Conservation (phyloP, 2,888 invertebrate species). For the Macaria liturata region DNA sequence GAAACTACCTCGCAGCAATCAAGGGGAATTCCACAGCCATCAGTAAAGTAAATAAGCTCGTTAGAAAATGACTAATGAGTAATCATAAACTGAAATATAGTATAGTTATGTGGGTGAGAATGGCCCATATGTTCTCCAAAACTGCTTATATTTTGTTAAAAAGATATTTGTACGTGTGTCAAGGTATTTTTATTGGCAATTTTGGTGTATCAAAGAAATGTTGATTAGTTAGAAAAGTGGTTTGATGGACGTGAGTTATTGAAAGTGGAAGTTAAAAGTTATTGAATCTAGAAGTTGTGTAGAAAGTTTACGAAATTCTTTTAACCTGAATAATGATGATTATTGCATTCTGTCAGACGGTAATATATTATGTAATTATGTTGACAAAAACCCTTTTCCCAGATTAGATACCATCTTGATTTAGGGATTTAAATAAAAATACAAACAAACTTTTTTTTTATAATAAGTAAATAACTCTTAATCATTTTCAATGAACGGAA, state of each 20-base stretch:
- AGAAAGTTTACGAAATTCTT: no score
- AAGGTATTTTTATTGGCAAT: constrained; percentile 20
- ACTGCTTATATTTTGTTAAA: constrained; percentile 17
- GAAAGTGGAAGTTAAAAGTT: background rate
- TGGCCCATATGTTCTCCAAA: constrained; percentile 21
- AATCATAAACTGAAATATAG: constrained; percentile 19
- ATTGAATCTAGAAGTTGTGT: background rate
- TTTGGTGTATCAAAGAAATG: constrained; percentile 20
- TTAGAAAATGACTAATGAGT: constrained; percentile 35
- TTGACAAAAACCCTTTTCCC: no score
- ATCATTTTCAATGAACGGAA: no score
- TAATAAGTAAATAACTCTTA: no score
- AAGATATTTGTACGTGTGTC: constrained; percentile 4
- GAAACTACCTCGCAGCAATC: constrained; percentile 29
- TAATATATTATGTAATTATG: no score
- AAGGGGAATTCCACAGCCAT: constrained; percentile 34
- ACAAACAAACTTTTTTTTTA: no score
- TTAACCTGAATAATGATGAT: no score
- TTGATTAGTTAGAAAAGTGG: constrained; percentile 16
- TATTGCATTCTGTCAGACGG: no score
- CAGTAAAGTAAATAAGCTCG: constrained; percentile 33
- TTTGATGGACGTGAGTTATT: constrained; percentile 13
- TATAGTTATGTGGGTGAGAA: constrained; percentile 24
- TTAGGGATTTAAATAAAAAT: no score
- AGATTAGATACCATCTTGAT: no score